Conservation (phyloP, 2,797 vertebrate genomes). For the Helostoma temminkii region DNA sequence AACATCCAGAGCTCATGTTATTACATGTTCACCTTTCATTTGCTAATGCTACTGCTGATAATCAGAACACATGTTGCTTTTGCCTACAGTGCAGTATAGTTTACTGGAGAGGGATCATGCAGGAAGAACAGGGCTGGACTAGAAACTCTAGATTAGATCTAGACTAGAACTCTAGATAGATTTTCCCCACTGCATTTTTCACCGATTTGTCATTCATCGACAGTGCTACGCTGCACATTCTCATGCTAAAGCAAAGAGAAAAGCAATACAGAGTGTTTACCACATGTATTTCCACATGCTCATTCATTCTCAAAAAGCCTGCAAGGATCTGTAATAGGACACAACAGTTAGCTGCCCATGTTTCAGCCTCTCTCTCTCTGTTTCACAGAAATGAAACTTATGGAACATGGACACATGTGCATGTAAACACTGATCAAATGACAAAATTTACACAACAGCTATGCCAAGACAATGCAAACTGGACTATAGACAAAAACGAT, state of each 20-base stretch:
- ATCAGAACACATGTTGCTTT: no score
- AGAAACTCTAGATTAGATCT: not conserved
- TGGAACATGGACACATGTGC: not conserved
- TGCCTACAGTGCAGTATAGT: no score
- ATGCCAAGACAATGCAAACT: not conserved
- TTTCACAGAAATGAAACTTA: constrained; percentile 78
- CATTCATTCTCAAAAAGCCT: no score
- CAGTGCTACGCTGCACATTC: not conserved
- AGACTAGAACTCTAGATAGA: no score
- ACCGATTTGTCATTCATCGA: constrained; percentile 7
- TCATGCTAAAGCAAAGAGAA: not conserved
- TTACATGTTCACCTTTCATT: no score
- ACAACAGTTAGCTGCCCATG: not conserved
- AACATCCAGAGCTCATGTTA: no score
- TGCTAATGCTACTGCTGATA: no score
- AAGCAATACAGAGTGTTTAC: not conserved
- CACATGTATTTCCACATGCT: not conserved
- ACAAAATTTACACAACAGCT: no score
- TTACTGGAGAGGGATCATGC: not conserved
- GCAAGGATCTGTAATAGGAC: not conserved
- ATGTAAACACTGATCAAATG: not conserved
- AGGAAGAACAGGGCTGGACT: not conserved
- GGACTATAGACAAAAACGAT: not conserved
- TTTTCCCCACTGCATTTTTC: constrained; percentile 3
- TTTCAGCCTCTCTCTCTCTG: constrained; percentile 26